Base-by-base conservation (phyloP, 2,888 invertebrate genomes). In the Junonia oenone region DNA sequence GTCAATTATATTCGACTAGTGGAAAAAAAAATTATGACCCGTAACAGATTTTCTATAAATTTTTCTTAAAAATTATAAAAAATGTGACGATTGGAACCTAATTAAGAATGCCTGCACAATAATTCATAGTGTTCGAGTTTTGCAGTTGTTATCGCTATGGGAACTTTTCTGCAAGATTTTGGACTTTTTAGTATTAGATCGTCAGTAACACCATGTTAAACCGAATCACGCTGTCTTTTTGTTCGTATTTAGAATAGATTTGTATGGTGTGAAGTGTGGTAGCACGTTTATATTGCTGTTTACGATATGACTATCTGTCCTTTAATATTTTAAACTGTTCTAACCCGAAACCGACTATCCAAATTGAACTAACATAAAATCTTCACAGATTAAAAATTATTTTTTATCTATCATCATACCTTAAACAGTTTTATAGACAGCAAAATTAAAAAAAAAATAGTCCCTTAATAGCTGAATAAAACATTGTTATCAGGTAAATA, bases 1-100 rank as follows among this genome's bases (percentile, higher is more conserved):
- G 89, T 90, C 89, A 90, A 90, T 90, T 90, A 90, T 90, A 89
- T 90, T 85, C 79, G 82, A 88, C 81, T 90, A 90, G 89, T 81
- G 76, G 63, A 69, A 76, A 13, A 76, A 75, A 37, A 76, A 77
- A 73, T 58, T 76, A 77, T 77, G 78, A 76, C 17, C 82, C 76
- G 78, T 56, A 56, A 83, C 66, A 82, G 75, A 78, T 83, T 87
- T 87, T 87, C 83, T 85, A 87, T 62, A 59, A 62, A 63, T 56
- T 62, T 59, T 63, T 62, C 58, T 58, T 63, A 58, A 63, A 60
- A 63, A 62, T 58, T 45, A 35, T 54, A 53, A 56, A 63, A 57
- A 61, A 52, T 54, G 47, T 53, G 55, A 47, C 57, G 40, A 48
- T 51, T 49, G 51, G 47, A 46, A 45, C 54, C 29, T 26, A 40